These are phyloP conservation scores for Hipparchia semele DNA, from an alignment of 2,888 invertebrate species.

Conservation along the genomic window DNA sequence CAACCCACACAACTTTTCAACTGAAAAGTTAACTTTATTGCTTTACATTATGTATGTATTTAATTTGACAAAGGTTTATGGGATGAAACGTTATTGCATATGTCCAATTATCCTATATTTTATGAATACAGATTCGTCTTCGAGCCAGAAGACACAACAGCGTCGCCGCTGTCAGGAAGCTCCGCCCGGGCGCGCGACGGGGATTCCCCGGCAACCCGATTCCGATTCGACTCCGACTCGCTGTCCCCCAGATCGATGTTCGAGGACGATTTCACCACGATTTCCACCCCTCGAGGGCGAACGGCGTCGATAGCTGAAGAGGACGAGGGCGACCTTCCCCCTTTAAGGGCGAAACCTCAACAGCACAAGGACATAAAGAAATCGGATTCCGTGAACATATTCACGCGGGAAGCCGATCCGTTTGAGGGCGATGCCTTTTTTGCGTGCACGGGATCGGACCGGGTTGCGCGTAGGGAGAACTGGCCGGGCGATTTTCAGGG, in stretches of 20 bases:
- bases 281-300: slow-evolving; percentile 65
- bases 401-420: slow-evolving; percentile 92
- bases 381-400: slow-evolving; percentile 95
- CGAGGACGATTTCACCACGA: slow-evolving; percentile 85
- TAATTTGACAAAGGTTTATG: too few relatives aligned
- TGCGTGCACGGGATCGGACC: slow-evolving; percentile 79
- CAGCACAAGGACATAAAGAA: slow-evolving; percentile 88
- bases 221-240: slow-evolving; percentile 75
- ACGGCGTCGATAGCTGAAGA: slow-evolving; percentile 77
- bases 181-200: slow-evolving; percentile 61
- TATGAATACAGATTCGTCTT: slow-evolving; percentile 61
- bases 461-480: slow-evolving; percentile 73
- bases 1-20: too few relatives aligned
- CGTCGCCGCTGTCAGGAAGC: slow-evolving; percentile 65
- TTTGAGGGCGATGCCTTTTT: slow-evolving; percentile 96
- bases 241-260: slow-evolving; percentile 70
- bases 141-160: slow-evolving; percentile 66
- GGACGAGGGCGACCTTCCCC: slow-evolving; percentile 72
- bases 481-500: slow-evolving; percentile 79
- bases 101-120: not conserved
- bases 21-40: too few relatives aligned
- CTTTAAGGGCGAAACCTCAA: slow-evolving; percentile 58
- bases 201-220: slow-evolving; percentile 65
- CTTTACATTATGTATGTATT: too few relatives aligned
- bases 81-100: not conserved